Percentiles rank a stretch among this genome's conserved stretches.
Evolutionary conservation across 2,888 invertebrate genomes (phyloP).

Genomic region (Acanthoscelides obtectus): DNA sequence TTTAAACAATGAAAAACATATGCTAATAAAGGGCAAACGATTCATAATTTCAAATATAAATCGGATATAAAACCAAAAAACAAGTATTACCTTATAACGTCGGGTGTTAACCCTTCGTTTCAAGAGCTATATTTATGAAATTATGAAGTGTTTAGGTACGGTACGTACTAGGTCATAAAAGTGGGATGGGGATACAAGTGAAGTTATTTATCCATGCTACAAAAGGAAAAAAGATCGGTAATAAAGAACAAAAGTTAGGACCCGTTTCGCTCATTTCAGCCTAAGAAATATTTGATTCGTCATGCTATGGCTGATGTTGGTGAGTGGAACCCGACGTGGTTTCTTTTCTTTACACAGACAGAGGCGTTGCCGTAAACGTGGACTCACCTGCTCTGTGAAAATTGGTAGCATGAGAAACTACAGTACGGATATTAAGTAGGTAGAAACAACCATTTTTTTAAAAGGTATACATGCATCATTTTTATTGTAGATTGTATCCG

Average conservation of each 20-base stretch:
- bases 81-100: too few relatives aligned
- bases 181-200: not conserved
- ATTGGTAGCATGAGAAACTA: not conserved
- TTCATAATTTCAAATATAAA: too few relatives aligned
- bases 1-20: too few relatives aligned
- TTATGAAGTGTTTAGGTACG: not conserved
- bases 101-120: too few relatives aligned
- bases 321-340: not conserved
- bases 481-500: too few relatives aligned
- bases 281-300: constrained; percentile 15
- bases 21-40: too few relatives aligned
- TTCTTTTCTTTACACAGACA: not conserved
- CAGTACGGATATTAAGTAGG: not conserved
- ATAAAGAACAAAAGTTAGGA: constrained; percentile 2
- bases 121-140: not conserved
- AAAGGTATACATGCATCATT: too few relatives aligned
- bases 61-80: too few relatives aligned
- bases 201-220: not conserved
- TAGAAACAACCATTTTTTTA: too few relatives aligned
- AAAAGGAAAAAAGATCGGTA: not conserved
- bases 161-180: not conserved
- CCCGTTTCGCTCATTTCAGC: constrained; percentile 13
- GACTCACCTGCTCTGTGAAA: not conserved
- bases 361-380: not conserved
- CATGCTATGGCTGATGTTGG: constrained; percentile 6